Evolutionary conservation across 2,113 vertebrate species (phyloP).

Genomic region (Dicrurus megarhynchus): DNA sequence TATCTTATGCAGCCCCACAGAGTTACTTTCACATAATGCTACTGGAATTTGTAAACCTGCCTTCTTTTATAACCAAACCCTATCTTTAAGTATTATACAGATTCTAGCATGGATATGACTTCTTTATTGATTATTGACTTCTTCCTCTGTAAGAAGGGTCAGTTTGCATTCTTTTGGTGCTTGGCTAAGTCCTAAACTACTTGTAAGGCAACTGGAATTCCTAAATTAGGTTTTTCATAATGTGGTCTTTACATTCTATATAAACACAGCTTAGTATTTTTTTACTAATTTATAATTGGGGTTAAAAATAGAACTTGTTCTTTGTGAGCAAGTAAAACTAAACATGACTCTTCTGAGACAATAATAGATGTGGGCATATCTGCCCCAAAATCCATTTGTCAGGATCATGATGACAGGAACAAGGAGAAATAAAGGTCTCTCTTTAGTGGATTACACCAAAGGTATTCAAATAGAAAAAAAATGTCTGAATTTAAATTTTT

Average conservation of each 20-base stretch:
- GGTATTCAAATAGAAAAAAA: background rate
- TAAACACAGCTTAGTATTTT: background rate
- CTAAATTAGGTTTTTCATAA: background rate
- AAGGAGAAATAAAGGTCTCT: background rate
- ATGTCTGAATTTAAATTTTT: background rate
- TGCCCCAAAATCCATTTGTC: background rate
- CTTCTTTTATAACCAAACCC: background rate
- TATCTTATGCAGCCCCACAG: background rate
- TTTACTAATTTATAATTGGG: background rate
- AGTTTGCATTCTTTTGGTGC: background rate
- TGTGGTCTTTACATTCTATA: background rate
- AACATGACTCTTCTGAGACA: background rate
- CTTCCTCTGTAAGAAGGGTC: background rate
- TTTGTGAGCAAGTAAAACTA: background rate
- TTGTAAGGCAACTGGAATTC: background rate
- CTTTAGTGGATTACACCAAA: background rate
- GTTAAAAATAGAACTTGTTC: background rate
- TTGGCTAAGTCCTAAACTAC: background rate
- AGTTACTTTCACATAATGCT: background rate
- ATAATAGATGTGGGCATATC: background rate
- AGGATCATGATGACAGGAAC: background rate
- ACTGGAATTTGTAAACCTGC: background rate
- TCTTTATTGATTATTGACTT: background rate
- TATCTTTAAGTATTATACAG: background rate
- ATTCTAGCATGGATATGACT: background rate